phyloP scores from a whole-genome alignment of 2,888 invertebrate genomes.

The Plemyria rubiginata region DNA sequence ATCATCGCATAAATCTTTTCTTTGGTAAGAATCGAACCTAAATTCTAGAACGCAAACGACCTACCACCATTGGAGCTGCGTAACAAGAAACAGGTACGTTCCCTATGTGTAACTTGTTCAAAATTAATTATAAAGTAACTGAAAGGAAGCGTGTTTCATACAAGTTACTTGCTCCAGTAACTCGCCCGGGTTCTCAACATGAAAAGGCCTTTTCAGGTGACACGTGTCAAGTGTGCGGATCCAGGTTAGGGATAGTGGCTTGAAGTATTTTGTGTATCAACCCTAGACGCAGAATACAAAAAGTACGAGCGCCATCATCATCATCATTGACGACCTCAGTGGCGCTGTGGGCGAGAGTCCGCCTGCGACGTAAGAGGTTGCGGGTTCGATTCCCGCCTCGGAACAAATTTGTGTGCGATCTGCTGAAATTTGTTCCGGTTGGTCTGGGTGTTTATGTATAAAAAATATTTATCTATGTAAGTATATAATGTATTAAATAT shows the following conservation, averaged over 20 bases:
- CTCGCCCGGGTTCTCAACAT: slow-evolving; percentile 10
- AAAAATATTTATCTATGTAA: too few species aligned
- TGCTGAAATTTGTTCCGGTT: too few species aligned
- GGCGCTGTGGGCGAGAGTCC: too few species aligned
- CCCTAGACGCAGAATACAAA: not conserved
- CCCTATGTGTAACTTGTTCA: slow-evolving; percentile 7
- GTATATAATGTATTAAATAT: too few species aligned
- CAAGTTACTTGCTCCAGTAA: slow-evolving; percentile 20
- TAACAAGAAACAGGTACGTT: not conserved
- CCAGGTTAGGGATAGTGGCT: slow-evolving; percentile 12
- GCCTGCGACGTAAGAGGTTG: too few species aligned
- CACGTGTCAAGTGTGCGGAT: slow-evolving; percentile 29
- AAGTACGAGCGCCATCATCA: not conserved
- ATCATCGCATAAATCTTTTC: not conserved
- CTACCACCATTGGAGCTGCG: not conserved
- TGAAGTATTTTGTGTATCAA: slow-evolving; percentile 3
- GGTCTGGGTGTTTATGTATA: too few species aligned
- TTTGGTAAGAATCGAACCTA: not conserved
- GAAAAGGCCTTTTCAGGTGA: slow-evolving; percentile 28
- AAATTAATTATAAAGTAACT: slow-evolving; percentile 30
- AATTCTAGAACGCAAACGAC: not conserved
- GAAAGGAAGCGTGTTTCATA: slow-evolving; percentile 8
- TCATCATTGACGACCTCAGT: too few species aligned
- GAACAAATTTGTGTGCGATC: too few species aligned
- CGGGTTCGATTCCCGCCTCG: too few species aligned